phyloP scores from a whole-genome alignment of 2,797 vertebrate species.

The Acipenser transmontanus region DNA sequence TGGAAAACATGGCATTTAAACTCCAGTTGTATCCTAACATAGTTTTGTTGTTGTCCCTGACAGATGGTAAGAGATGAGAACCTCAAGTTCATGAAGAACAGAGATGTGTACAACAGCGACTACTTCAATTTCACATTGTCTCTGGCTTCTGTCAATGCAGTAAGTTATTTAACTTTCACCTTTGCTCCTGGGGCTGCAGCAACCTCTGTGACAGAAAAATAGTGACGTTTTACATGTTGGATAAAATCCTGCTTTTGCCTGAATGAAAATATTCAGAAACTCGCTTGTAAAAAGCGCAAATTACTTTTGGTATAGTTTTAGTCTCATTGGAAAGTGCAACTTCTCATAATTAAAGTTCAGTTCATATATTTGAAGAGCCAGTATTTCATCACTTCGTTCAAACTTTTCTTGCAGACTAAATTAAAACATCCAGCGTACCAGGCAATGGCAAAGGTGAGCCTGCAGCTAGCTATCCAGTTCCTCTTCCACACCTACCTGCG shows the following conservation, averaged over 20 bases:
- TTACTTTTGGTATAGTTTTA: no score
- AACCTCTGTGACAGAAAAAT: no score
- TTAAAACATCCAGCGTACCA: slow-evolving; percentile 89
- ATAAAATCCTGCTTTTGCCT: no score
- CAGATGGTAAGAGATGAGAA: slow-evolving; percentile 98
- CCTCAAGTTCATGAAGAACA: slow-evolving; percentile 97
- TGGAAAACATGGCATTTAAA: no score
- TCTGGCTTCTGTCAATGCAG: slow-evolving; percentile 88
- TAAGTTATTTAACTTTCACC: slow-evolving; percentile 46
- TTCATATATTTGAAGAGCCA: no score
- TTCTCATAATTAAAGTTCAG: no score
- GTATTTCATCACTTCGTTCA: background rate
- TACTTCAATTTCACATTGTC: slow-evolving; percentile 97
- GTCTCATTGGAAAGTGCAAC: no score
- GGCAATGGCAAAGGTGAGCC: slow-evolving; percentile 89
- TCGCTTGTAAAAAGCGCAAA: no score
- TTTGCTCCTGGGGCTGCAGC: no score
- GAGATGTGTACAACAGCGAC: slow-evolving; percentile 95
- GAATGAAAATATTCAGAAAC: no score
- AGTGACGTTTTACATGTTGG: no score
- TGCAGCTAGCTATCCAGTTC: slow-evolving; percentile 90
- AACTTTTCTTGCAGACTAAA: slow-evolving; percentile 73
- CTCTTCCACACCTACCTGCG: slow-evolving; percentile 94
- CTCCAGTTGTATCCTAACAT: no score
- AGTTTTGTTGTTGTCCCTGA: background rate